Conservation (phyloP, 35 echinoderm and acorn worm species). For the Amphiura filiformis region DNA sequence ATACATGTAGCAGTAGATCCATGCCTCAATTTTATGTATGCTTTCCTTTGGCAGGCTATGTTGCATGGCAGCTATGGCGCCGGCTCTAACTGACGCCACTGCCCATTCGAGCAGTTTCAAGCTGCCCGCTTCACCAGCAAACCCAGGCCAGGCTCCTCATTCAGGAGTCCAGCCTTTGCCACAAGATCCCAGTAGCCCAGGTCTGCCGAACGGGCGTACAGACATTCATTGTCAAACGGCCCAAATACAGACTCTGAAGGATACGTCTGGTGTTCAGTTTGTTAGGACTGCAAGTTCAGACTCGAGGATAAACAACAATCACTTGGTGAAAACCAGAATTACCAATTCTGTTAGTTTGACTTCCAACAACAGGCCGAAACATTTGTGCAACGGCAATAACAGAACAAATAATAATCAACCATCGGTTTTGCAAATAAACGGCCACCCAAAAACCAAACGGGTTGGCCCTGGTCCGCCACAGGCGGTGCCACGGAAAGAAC, state of each 20-base stretch:
- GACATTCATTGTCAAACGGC: constrained; percentile 10
- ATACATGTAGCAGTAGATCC: not conserved
- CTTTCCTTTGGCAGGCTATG: constrained; percentile 33
- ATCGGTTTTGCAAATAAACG: not conserved
- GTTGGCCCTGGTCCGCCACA: not conserved
- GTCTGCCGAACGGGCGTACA: constrained; percentile 54
- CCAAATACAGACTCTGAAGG: not conserved
- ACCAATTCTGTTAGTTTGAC: not conserved
- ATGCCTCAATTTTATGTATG: constrained; percentile 36
- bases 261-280: not conserved
- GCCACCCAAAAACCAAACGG: not conserved
- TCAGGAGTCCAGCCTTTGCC: constrained; percentile 47
- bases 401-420: not conserved
- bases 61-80: constrained; percentile 99
- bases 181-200: constrained; percentile 72
- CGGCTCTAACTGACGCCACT: constrained; percentile 97
- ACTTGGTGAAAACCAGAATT: not conserved
- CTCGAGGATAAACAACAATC: not conserved
- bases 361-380: not conserved
- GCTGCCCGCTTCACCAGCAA: constrained; percentile 87
- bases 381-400: not conserved
- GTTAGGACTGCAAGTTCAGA: not conserved
- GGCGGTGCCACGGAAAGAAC: not conserved
- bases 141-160: constrained; percentile 51
- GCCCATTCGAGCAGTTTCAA: constrained; percentile 95